phyloP scores from a whole-genome alignment of 2,797 vertebrate genomes.

The Onychomys torridus region DNA sequence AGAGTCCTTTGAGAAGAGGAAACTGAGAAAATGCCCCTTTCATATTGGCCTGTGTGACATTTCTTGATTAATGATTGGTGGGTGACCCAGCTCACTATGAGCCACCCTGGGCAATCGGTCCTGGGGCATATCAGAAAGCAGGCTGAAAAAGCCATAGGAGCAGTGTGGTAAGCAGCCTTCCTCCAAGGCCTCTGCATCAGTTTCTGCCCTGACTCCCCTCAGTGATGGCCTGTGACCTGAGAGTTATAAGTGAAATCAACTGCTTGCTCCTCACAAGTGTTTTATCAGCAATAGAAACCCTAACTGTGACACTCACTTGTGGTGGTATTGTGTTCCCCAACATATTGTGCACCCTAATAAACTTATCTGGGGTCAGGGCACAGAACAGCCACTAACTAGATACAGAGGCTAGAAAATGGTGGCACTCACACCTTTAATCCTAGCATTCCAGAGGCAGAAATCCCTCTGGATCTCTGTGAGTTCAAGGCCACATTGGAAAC shows the following conservation, averaged over 20 bases:
- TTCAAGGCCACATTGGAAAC: no score
- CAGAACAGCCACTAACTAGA: no score
- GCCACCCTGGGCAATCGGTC: not conserved
- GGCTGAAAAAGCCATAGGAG: not conserved
- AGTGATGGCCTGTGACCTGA: not conserved
- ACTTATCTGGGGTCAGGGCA: no score
- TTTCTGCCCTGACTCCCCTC: not conserved
- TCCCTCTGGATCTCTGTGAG: no score
- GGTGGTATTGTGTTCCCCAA: no score
- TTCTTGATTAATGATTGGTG: not conserved
- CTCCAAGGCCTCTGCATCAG: not conserved
- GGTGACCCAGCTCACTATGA: not conserved
- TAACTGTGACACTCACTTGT: not conserved
- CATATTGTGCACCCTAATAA: no score
- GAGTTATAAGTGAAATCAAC: not conserved
- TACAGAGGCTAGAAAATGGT: no score
- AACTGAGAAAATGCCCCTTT: not conserved
- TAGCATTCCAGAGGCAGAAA: no score
- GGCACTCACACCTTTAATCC: no score
- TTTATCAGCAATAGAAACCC: not conserved
- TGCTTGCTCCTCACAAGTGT: not conserved
- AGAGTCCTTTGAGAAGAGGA: not conserved
- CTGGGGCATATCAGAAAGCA: not conserved
- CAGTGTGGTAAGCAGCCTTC: not conserved
- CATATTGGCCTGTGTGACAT: not conserved